These are phyloP conservation scores for Cartodere bifasciata DNA, from an alignment of 2,888 invertebrate species.

Conservation along the genomic window DNA sequence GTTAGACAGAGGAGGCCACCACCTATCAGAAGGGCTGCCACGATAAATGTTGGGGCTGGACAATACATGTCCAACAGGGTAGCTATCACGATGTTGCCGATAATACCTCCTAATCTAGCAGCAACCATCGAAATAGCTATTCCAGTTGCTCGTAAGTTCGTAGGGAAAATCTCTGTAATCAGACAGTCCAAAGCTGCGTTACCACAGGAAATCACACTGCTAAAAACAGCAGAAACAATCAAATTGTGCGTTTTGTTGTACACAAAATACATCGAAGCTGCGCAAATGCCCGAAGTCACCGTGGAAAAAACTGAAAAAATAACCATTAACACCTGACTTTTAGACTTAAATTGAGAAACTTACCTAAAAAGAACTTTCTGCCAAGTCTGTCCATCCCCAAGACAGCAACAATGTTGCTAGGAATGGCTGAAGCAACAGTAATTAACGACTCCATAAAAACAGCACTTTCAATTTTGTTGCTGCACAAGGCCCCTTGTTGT, in stretches of 20 bases:
- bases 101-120: conserved; percentile 79
- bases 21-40: conserved; percentile 70
- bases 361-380: conserved; percentile 71
- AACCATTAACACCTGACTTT: conserved; percentile 4
- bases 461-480: conserved; percentile 58
- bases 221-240: conserved; percentile 72
- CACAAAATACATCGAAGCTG: conserved; percentile 74
- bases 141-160: conserved; percentile 81
- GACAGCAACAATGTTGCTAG: conserved; percentile 72
- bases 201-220: conserved; percentile 78
- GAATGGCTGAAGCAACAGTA: conserved; percentile 74
- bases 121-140: conserved; percentile 85
- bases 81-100: conserved; percentile 81
- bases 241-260: conserved; percentile 72
- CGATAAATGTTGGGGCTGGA: conserved; percentile 85
- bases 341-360: conserved; percentile 20
- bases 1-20: conserved; percentile 80
- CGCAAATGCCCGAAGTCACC: conserved; percentile 70
- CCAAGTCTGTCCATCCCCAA: conserved; percentile 75
- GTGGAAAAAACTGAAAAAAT: conserved; percentile 64
- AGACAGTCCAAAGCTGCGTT: conserved; percentile 85
- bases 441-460: conserved; percentile 81
- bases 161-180: conserved; percentile 87
- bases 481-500: conserved; percentile 45
- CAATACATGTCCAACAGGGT: conserved; percentile 77